Evolutionary conservation across 2,113 vertebrate species (phyloP).

Genomic region (Burhinus oedicnemus): DNA sequence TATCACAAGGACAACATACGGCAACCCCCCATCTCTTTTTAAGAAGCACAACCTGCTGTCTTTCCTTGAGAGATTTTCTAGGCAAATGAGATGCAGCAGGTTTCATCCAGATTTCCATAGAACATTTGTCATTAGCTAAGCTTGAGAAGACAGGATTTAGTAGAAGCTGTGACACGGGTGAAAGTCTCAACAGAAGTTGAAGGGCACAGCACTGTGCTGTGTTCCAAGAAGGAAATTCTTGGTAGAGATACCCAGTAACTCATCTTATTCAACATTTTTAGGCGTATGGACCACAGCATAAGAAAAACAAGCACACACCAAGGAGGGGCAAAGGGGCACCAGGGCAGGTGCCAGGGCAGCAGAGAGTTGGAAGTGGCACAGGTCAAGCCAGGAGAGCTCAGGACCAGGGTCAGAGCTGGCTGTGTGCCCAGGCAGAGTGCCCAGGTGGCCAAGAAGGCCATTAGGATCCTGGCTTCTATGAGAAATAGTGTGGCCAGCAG

Average conservation of each 20-base stretch:
- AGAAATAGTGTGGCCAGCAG: neutral
- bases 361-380: neutral
- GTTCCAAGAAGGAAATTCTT: neutral
- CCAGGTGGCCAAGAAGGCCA: neutral
- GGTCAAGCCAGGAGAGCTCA: neutral
- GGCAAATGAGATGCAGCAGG: slow-evolving; percentile 68
- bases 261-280: neutral
- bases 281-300: neutral
- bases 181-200: neutral
- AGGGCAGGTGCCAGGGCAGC: neutral
- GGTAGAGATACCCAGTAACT: neutral
- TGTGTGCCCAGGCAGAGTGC: neutral
- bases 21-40: neutral
- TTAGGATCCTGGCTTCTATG: accelerated
- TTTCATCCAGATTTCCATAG: slow-evolving; percentile 56
- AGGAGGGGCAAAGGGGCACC: neutral
- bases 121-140: slow-evolving; percentile 52
- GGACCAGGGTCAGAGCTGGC: neutral
- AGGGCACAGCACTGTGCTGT: neutral
- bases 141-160: slow-evolving; percentile 27
- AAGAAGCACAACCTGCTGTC: slow-evolving; percentile 13
- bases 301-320: neutral
- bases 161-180: neutral
- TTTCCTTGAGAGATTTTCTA: slow-evolving; percentile 42
- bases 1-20: slow-evolving; percentile 25